Conservation (phyloP, 2,113 vertebrate genomes). For the Takifugu bimaculatus region DNA sequence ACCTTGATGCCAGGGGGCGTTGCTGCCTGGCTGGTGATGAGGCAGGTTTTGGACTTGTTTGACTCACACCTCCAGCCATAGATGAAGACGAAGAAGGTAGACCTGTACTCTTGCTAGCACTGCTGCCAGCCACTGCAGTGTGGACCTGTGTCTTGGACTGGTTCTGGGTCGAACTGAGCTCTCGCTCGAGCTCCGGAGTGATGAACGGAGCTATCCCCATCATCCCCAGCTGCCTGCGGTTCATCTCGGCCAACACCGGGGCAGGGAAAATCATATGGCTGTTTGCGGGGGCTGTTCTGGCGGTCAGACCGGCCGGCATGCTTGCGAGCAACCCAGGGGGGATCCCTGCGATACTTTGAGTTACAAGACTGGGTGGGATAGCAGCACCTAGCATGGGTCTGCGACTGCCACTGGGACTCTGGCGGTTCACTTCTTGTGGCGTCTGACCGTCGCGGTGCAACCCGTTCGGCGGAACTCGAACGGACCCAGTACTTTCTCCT, state of each 20-base stretch:
- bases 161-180: slow-evolving; percentile 80
- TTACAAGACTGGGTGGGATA: slow-evolving; percentile 77
- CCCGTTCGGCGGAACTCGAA: slow-evolving; percentile 77
- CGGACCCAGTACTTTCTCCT: slow-evolving; percentile 63
- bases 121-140: slow-evolving; percentile 69
- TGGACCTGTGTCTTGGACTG: slow-evolving; percentile 71
- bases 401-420: slow-evolving; percentile 78
- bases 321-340: slow-evolving; percentile 65
- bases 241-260: slow-evolving; percentile 74
- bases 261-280: slow-evolving; percentile 70
- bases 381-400: slow-evolving; percentile 79
- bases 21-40: slow-evolving; percentile 76
- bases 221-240: slow-evolving; percentile 72
- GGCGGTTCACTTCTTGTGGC: slow-evolving; percentile 75
- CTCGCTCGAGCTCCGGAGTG: slow-evolving; percentile 79
- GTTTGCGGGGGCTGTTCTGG: slow-evolving; percentile 64
- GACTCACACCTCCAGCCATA: slow-evolving; percentile 59
- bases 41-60: slow-evolving; percentile 78
- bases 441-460: slow-evolving; percentile 74
- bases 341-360: slow-evolving; percentile 74
- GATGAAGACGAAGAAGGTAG: slow-evolving; percentile 64
- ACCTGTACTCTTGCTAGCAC: slow-evolving; percentile 44
- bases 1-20: slow-evolving; percentile 74
- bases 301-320: slow-evolving; percentile 72
- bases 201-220: slow-evolving; percentile 72